Percentiles rank a stretch among this genome's conserved stretches.
Conservation (phyloP, 2,888 invertebrate genomes). For the Xestia ashworthii region DNA sequence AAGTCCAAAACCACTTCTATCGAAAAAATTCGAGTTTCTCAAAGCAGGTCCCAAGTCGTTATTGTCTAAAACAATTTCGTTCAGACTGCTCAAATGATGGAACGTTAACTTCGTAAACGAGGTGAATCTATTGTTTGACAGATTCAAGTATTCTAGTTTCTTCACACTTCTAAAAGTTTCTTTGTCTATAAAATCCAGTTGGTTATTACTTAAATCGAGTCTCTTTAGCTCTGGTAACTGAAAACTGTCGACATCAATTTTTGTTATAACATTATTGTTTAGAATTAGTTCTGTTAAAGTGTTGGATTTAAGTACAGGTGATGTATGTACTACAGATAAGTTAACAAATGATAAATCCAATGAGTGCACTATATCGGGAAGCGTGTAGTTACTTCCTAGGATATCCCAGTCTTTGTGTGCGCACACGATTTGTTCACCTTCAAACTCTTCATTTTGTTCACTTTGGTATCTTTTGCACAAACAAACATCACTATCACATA, state of each 20-base stretch:
- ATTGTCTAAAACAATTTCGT: slow-evolving; percentile 84
- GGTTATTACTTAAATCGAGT: slow-evolving; percentile 85
- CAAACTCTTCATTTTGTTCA: slow-evolving; percentile 71
- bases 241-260: slow-evolving; percentile 77
- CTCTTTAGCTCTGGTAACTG: slow-evolving; percentile 78
- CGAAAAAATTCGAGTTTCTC: slow-evolving; percentile 79
- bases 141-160: slow-evolving; percentile 84
- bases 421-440: slow-evolving; percentile 80
- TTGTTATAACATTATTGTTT: slow-evolving; percentile 77
- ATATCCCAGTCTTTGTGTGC: slow-evolving; percentile 70
- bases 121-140: slow-evolving; percentile 85
- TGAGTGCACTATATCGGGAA: slow-evolving; percentile 76
- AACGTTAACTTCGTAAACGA: slow-evolving; percentile 82
- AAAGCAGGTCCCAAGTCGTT: slow-evolving; percentile 84
- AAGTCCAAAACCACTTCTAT: slow-evolving; percentile 81
- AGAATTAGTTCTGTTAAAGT: slow-evolving; percentile 77
- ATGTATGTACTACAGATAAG: slow-evolving; percentile 71
- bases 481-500: slow-evolving; percentile 79
- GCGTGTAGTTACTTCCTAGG: slow-evolving; percentile 68
- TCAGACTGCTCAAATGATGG: slow-evolving; percentile 80
- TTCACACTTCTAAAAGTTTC: slow-evolving; percentile 80
- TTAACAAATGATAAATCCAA: slow-evolving; percentile 83
- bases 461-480: slow-evolving; percentile 72
- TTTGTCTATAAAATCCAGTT: slow-evolving; percentile 79
- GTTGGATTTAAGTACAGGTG: slow-evolving; percentile 73